Evolutionary conservation across 2,888 invertebrate species (phyloP).

Genomic region (Chironomus tentans): DNA sequence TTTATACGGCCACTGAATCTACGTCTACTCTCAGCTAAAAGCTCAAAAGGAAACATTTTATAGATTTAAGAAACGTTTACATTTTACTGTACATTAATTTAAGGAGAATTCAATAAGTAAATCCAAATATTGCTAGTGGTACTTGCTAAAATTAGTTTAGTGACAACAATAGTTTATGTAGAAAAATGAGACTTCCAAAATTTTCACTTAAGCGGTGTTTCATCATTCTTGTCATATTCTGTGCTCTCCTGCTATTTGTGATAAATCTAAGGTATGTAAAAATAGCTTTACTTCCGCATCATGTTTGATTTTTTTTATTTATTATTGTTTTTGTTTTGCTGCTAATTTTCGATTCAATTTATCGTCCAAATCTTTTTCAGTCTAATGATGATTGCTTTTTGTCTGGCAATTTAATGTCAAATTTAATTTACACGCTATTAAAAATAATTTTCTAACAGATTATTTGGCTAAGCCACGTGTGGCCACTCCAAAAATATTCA

Average conservation of each 20-base stretch:
- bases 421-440: too few species aligned
- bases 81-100: too few species aligned
- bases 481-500: neutral
- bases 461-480: neutral
- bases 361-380: neutral
- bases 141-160: neutral
- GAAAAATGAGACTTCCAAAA: constrained; percentile 47
- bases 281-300: neutral
- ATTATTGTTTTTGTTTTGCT: too few species aligned
- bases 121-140: neutral
- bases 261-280: constrained; percentile 44
- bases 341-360: neutral
- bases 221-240: constrained; percentile 46
- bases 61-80: too few species aligned
- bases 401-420: too few species aligned
- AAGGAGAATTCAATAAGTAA: neutral
- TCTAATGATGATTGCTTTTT: too few species aligned
- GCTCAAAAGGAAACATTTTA: too few species aligned
- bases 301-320: neutral
- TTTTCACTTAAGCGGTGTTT: constrained; percentile 50
- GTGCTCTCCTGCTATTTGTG: constrained; percentile 46
- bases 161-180: neutral
- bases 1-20: too few species aligned
- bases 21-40: too few species aligned
- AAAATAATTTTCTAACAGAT: too few species aligned